These are phyloP conservation scores for Abrostola tripartita DNA, from an alignment of 2,888 invertebrate genomes.

Conservation along the genomic window DNA sequence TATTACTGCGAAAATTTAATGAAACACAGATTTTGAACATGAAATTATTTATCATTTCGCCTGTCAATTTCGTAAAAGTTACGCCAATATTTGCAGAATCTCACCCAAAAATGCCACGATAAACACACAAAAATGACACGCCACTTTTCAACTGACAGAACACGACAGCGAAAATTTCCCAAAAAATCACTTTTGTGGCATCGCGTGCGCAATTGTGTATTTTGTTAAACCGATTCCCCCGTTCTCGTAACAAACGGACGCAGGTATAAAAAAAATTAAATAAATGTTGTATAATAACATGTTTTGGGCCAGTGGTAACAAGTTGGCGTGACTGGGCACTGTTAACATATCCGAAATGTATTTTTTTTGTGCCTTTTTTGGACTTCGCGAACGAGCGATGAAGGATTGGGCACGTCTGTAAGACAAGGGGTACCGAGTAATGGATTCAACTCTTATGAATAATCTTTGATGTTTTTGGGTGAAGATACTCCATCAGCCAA, in stretches of 20 bases:
- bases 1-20: too few species aligned
- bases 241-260: constrained; percentile 65
- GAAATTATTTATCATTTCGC: background rate
- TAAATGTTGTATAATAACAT: constrained; percentile 85
- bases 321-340: constrained; percentile 84
- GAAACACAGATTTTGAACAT: too few species aligned
- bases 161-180: constrained; percentile 45
- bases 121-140: constrained; percentile 40
- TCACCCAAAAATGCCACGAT: constrained; percentile 31
- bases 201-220: constrained; percentile 80
- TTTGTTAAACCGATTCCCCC: constrained; percentile 74
- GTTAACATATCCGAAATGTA: constrained; percentile 78
- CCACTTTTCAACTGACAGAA: constrained; percentile 32
- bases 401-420: constrained; percentile 73
- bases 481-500: constrained; percentile 58
- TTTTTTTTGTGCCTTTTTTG: constrained; percentile 62
- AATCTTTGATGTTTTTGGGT: constrained; percentile 59
- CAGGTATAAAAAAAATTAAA: constrained; percentile 80
- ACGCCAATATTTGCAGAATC: constrained; percentile 13
- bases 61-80: background rate
- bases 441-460: constrained; percentile 68
- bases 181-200: constrained; percentile 59
- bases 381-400: constrained; percentile 66
- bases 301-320: constrained; percentile 76
- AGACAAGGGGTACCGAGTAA: constrained; percentile 70